phyloP scores from a whole-genome alignment of 2,888 invertebrate species.

The Amphipyra tragopoginis region DNA sequence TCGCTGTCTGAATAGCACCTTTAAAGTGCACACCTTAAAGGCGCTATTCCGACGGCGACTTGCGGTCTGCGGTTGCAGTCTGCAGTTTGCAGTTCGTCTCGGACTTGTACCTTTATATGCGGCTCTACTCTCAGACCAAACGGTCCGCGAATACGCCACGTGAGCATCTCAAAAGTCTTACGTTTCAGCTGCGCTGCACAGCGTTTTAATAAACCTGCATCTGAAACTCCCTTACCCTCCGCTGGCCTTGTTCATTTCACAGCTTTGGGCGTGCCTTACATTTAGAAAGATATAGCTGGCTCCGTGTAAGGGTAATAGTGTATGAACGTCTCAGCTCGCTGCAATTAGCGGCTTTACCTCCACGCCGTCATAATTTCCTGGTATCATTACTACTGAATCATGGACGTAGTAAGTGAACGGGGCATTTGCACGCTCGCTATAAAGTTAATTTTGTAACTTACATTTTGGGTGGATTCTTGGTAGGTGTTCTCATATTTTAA shows the following conservation, averaged over 20 bases:
- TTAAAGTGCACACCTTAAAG: no score
- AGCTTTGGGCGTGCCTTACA: constrained; percentile 37
- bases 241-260: constrained; percentile 47
- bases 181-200: no score
- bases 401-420: constrained; percentile 22
- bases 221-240: constrained; percentile 34
- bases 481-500: no score
- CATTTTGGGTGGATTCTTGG: not conserved
- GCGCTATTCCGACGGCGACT: no score
- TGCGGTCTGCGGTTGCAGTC: no score
- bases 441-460: constrained; percentile 11
- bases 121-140: no score
- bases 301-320: constrained; percentile 46
- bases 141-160: no score
- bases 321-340: constrained; percentile 54
- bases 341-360: constrained; percentile 51
- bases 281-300: constrained; percentile 38
- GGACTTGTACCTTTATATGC: no score
- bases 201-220: not conserved
- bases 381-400: constrained; percentile 49
- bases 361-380: constrained; percentile 42
- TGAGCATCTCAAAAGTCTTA: no score
- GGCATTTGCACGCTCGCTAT: constrained; percentile 13
- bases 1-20: no score
- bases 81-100: no score